These are phyloP conservation scores for Danio kyathit DNA, from an alignment of 2,797 vertebrate species.

Conservation along the genomic window DNA sequence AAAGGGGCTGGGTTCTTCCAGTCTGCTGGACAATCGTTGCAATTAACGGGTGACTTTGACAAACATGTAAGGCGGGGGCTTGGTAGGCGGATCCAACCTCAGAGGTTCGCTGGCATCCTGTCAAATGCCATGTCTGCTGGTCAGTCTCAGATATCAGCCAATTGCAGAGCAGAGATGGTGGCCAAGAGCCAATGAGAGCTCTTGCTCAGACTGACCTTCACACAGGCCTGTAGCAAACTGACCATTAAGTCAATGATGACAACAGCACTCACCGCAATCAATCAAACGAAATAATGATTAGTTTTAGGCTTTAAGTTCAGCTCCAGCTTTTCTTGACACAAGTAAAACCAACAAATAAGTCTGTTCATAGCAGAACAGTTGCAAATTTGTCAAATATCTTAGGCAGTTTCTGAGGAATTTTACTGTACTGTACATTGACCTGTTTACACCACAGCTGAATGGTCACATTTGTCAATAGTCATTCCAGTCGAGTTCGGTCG, in stretches of 20 bases:
- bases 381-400: not conserved
- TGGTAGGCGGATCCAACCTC: constrained; percentile 56
- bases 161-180: constrained; percentile 82
- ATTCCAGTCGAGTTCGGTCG: not conserved
- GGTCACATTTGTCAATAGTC: constrained; percentile 1
- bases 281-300: constrained; percentile 80
- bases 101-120: constrained; percentile 73
- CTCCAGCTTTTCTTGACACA: constrained; percentile 8
- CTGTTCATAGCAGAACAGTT: not conserved
- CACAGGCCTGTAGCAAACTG: constrained; percentile 86
- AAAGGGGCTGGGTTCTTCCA: constrained; percentile 64
- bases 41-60: constrained; percentile 81
- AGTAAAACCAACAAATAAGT: not conserved
- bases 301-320: constrained; percentile 37
- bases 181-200: constrained; percentile 85
- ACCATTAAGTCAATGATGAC: constrained; percentile 82
- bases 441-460: constrained; percentile 14
- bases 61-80: constrained; percentile 66
- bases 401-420: not conserved
- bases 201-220: constrained; percentile 89
- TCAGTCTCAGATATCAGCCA: constrained; percentile 80
- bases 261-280: constrained; percentile 86
- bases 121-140: constrained; percentile 80
- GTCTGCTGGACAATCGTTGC: constrained; percentile 82
- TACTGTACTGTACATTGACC: not conserved